Conservation (phyloP, 2,113 vertebrate species). For the Hyperoodon ampullatus region DNA sequence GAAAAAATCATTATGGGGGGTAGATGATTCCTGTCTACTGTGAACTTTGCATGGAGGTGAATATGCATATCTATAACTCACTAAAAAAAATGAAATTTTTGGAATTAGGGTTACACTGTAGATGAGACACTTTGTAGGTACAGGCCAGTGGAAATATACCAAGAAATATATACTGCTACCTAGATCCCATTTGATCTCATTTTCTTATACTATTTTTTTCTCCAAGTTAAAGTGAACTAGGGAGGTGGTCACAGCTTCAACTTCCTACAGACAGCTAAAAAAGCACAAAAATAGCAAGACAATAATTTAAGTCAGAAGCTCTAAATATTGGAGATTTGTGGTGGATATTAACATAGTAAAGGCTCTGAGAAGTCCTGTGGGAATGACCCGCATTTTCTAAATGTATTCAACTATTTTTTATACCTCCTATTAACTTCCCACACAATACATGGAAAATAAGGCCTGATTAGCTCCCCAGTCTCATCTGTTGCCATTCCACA, state of each 20-base stretch:
- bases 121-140: fast-evolving
- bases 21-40: background rate
- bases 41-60: background rate
- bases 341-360: background rate
- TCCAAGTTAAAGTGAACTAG: background rate
- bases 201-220: background rate
- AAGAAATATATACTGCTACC: background rate
- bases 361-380: background rate
- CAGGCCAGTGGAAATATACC: background rate
- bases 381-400: background rate
- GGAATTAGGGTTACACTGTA: background rate
- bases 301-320: background rate
- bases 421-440: background rate
- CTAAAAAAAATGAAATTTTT: background rate
- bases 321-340: background rate
- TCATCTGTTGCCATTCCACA: background rate
- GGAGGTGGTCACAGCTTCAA: background rate
- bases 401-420: background rate
- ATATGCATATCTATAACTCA: background rate
- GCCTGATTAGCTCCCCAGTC: background rate
- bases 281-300: background rate
- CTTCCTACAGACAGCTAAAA: background rate
- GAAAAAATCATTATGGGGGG: background rate
- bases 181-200: background rate
- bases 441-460: background rate